Base-by-base conservation (phyloP, 2,797 vertebrate species). In the Sorex maritimensis region DNA sequence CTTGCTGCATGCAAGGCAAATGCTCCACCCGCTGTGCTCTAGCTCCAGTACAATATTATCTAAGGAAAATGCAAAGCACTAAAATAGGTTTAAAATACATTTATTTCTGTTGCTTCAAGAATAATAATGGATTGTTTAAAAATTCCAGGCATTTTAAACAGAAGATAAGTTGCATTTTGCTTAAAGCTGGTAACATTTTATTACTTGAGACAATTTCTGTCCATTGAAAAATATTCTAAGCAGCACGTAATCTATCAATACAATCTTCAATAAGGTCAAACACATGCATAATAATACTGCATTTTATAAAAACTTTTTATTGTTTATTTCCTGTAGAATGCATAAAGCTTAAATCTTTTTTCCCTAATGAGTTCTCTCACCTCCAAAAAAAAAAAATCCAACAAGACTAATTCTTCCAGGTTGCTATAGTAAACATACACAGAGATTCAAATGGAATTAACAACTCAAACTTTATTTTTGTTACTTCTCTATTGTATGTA, bases 201-300 rank as follows among this genome's bases (percentile, higher is more conserved):
- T 93, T 92, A 13, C 38, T 90, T 93, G 92, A 95, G 86, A 95
- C 94, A 95, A 93, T 74, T 79, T 86, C 75, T 81, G 89, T 87
- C 94, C 67, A 86, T 24, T 75, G 28, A 26, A 75, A 65, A 38
- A 5, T 10, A 58, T 93, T 94, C 93, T 96, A 92, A 2, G 0
- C 74, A 92, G 73, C 69, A 86, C 89, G 95, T 95, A 95, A 91
- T 82, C 91, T 75, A 75, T 88, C n/a, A 86, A 81, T 96, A 91
- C 94, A 96, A 82, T 96, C 97, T 97, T 96, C 85, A 95, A 0
- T 68, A 81, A 92, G 97, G 95, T 95, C 73, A 95, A 96, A 94
- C 63, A 91, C 93, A 94, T 88, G 55, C 81, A 83, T 85, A 95
- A 77, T 73, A 92, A 34, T 92, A 86, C 87, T 84, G 65, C 26